Base-by-base conservation (phyloP, 2,888 invertebrate species). In the Polietes domitor region DNA sequence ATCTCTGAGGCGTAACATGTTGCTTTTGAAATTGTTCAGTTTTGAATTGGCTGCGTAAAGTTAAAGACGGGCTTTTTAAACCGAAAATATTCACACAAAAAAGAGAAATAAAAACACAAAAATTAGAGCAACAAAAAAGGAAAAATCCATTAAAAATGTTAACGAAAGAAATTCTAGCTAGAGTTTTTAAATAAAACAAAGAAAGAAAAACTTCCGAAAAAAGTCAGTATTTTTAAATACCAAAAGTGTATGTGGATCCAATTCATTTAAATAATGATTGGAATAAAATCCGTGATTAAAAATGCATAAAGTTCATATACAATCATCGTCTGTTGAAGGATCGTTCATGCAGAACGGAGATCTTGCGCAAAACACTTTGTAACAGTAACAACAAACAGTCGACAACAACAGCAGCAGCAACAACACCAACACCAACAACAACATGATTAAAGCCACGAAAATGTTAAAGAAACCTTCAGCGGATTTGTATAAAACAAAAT, bases 381-480 rank as follows among this genome's bases (percentile, higher is more conserved):
- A 84, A 81, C 78, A 75, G 75, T 15, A 15, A 50, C 12, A 28
- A 21, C 32, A 47, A 5, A 47, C n/a, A n/a, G n/a, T n/a, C n/a
- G n/a, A n/a, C 47, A 47, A 61, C 21, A 37, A 24, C 17, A n/a
- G 24, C 21, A 70, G 65, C 58, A 53, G 71, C 47, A 37, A 37
- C 37, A 73, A 74, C 70, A 53, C 63, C 47, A 37, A 37, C 37
- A 73, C 71, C 70, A 79, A 37, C 76, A 80, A 76, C 55, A 83
- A 70, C 41, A 90, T 90, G 91, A 87, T 88, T 85, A 90, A 90
- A 87, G 87, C 88, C 74, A 87, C 87, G 72, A 90, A 89, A 87
- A 87, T 88, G 83, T 87, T 87, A 77, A 90, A 89, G 86, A 89
- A 89, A 86, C 85, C 88, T 79, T 85, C 88, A 58, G 86, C 87